Percentiles rank a stretch among this genome's conserved stretches.
These are phyloP conservation scores for Porites lutea DNA, from an alignment of 64 coral and sea anemone species.

Conservation along the genomic window DNA sequence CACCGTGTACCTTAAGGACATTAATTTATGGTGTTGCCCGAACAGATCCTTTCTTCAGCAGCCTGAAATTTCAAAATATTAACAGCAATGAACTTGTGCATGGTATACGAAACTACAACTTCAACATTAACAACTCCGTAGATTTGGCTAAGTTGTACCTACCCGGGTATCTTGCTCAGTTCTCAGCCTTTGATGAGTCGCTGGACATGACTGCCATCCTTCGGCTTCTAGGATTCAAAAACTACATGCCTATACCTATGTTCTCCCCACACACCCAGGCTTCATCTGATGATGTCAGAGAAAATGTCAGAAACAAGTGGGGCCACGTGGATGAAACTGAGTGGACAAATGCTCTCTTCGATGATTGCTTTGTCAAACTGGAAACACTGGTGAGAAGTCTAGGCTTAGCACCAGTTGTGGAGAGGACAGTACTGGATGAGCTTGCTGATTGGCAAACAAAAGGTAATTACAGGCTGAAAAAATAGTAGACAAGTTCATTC, in stretches of 20 bases:
- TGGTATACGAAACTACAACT: conserved; percentile 20
- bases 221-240: conserved; percentile 34
- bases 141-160: conserved; percentile 59
- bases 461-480: conserved; percentile 17
- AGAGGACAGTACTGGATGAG: conserved; percentile 18
- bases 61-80: conserved; percentile 71
- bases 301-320: conserved; percentile 77
- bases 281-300: conserved; percentile 48
- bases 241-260: conserved; percentile 10
- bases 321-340: conserved; percentile 52
- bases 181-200: conserved; percentile 69
- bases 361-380: conserved; percentile 37
- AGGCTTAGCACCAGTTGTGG: background rate
- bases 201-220: conserved; percentile 64
- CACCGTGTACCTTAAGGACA: conserved; percentile 4
- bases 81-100: conserved; percentile 62
- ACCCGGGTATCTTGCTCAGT: conserved; percentile 28
- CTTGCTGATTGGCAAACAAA: conserved; percentile 71
- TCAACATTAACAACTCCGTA: background rate
- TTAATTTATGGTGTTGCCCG: background rate
- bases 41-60: background rate
- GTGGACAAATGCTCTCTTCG: conserved; percentile 30
- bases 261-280: conserved; percentile 36
- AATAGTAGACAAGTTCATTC: too few relatives aligned
- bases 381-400: conserved; percentile 49